A percentile compares a stretch with the other conserved stretches of the same genome.
phyloP scores from a whole-genome alignment of 2,113 vertebrate species.

The Steatornis caripensis region DNA sequence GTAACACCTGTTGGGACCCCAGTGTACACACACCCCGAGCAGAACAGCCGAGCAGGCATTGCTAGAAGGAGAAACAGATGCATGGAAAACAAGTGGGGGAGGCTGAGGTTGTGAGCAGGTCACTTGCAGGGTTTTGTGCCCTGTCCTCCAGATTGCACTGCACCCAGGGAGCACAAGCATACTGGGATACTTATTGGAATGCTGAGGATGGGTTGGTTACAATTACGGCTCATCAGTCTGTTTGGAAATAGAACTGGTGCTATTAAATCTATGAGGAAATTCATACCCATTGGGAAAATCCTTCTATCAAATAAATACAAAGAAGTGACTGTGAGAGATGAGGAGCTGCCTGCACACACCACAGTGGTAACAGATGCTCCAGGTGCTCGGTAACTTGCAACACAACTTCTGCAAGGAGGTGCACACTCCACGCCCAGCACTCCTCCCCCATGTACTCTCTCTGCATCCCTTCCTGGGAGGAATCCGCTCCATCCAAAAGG shows the following conservation, averaged over 20 bases:
- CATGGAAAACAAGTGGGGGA: neutral
- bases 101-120: rapidly evolving
- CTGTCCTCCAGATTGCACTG: too few relatives aligned
- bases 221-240: neutral
- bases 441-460: rapidly evolving
- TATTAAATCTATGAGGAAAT: neutral
- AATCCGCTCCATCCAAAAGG: neutral
- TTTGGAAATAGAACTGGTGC: neutral
- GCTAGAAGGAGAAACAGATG: neutral
- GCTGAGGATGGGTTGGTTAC: neutral
- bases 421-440: neutral
- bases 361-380: neutral
- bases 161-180: neutral
- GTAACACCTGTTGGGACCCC: neutral
- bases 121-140: neutral
- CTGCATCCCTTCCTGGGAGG: rapidly evolving
- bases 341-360: neutral
- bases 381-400: neutral
- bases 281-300: neutral
- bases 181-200: neutral
- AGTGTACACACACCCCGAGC: neutral
- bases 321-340: neutral
- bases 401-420: neutral
- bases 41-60: neutral
- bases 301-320: neutral